phyloP scores from a whole-genome alignment of 2,797 vertebrate genomes.

The Manis crassicaudata region DNA sequence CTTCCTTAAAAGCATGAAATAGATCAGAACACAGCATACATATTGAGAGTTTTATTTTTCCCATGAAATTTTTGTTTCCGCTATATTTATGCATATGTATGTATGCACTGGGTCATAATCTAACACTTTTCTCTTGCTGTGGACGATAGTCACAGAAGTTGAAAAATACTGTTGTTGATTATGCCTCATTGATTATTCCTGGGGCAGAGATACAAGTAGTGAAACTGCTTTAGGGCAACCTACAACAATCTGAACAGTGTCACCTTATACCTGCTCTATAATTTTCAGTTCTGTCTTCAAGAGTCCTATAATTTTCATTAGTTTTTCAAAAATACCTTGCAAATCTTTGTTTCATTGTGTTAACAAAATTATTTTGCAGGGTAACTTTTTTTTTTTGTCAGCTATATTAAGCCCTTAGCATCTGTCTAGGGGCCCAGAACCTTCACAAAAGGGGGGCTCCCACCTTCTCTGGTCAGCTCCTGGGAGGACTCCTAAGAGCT shows the following conservation, averaged over 20 bases:
- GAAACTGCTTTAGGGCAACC: neutral
- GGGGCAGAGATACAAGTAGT: neutral
- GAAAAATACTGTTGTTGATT: neutral
- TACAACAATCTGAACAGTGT: neutral
- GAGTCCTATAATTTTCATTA: neutral
- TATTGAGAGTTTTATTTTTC: neutral
- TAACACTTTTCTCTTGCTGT: neutral
- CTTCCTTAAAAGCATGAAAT: neutral
- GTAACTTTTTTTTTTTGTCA: neutral
- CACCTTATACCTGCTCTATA: neutral
- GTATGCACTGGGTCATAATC: neutral
- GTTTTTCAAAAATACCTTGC: constrained; percentile 6
- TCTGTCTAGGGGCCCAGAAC: neutral
- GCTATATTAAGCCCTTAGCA: neutral
- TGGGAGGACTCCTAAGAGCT: neutral
- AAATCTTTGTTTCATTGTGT: neutral
- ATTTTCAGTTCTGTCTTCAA: neutral
- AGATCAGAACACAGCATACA: neutral
- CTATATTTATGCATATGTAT: neutral
- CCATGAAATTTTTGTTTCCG: neutral
- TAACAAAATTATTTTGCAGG: neutral
- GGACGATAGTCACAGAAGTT: neutral
- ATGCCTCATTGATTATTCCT: neutral
- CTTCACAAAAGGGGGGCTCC: neutral
- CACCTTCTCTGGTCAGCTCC: neutral